These are phyloP conservation scores for Macrosiphum euphorbiae DNA, from an alignment of 2,888 invertebrate species.

Conservation along the genomic window DNA sequence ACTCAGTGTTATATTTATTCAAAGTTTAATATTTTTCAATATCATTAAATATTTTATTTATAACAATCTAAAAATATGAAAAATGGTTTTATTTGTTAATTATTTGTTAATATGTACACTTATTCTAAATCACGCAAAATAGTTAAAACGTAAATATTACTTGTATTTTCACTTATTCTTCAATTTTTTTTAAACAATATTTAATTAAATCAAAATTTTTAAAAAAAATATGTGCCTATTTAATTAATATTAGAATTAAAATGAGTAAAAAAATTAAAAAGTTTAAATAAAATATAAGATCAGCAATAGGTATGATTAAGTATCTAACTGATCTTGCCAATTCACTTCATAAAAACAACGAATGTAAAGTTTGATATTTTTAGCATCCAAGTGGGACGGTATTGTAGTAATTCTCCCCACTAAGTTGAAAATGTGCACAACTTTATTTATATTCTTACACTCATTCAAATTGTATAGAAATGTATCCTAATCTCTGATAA, in stretches of 20 bases:
- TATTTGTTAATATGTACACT: background rate
- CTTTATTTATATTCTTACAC: slow-evolving; percentile 57
- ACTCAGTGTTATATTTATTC: too few species aligned
- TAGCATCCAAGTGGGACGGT: slow-evolving; percentile 56
- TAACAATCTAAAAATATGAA: background rate
- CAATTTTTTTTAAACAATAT: background rate
- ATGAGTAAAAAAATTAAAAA: background rate
- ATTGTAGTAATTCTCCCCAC: slow-evolving; percentile 51
- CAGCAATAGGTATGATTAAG: background rate
- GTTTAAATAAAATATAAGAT: background rate
- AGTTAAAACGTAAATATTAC: background rate
- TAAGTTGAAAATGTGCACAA: slow-evolving; percentile 15
- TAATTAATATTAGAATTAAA: background rate
- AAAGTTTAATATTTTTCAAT: background rate
- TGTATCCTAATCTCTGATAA: slow-evolving; percentile 12
- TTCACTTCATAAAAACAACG: background rate
- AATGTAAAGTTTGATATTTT: slow-evolving; percentile 52
- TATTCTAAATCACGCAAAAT: background rate
- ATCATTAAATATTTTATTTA: background rate
- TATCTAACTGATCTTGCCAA: slow-evolving; percentile 31
- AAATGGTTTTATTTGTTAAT: background rate
- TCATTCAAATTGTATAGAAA: slow-evolving; percentile 43
- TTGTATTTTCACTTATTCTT: slow-evolving; percentile 26
- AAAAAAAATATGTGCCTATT: background rate
- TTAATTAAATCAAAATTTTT: slow-evolving; percentile 16